Percentiles rank a stretch among this genome's conserved stretches.
These are phyloP conservation scores for Diprion similis DNA, from an alignment of 1,140 invertebrate genomes.

Conservation along the genomic window DNA sequence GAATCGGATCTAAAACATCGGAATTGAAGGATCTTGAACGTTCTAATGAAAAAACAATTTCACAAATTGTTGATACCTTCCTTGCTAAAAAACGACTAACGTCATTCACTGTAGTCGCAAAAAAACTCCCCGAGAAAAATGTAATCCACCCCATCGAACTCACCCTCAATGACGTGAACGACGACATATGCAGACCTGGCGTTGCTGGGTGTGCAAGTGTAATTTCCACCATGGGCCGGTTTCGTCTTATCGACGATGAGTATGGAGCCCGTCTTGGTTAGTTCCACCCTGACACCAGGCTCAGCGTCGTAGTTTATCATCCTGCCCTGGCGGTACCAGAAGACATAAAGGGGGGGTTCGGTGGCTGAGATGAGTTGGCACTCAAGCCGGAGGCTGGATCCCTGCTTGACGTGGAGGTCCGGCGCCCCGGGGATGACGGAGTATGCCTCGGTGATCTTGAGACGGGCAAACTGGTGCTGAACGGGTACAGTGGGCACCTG, in stretches of 20 bases:
- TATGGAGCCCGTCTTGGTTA: slow-evolving; percentile 65
- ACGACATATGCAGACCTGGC: slow-evolving; percentile 71
- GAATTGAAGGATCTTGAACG: no score
- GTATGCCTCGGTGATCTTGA: slow-evolving; percentile 69
- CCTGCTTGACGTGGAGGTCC: slow-evolving; percentile 77
- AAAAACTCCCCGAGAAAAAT: background rate
- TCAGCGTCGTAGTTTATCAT: slow-evolving; percentile 78
- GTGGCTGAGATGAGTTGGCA: slow-evolving; percentile 76
- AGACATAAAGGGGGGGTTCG: slow-evolving; percentile 78
- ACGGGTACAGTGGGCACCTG: slow-evolving; percentile 55
- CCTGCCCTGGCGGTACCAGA: slow-evolving; percentile 78
- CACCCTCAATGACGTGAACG: slow-evolving; percentile 71
- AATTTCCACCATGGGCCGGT: slow-evolving; percentile 69
- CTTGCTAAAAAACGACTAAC: no score
- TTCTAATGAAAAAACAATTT: no score
- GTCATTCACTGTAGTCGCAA: no score
- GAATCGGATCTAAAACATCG: no score
- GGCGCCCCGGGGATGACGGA: slow-evolving; percentile 79
- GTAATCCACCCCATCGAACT: slow-evolving; percentile 21
- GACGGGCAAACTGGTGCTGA: slow-evolving; percentile 49
- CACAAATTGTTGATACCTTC: no score
- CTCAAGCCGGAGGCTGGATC: slow-evolving; percentile 73
- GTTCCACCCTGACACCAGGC: slow-evolving; percentile 56
- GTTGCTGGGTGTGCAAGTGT: slow-evolving; percentile 76
- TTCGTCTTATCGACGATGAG: slow-evolving; percentile 73